Evolutionary conservation across 2,113 vertebrate species (phyloP).

Genomic region (Notothenia coriiceps): DNA sequence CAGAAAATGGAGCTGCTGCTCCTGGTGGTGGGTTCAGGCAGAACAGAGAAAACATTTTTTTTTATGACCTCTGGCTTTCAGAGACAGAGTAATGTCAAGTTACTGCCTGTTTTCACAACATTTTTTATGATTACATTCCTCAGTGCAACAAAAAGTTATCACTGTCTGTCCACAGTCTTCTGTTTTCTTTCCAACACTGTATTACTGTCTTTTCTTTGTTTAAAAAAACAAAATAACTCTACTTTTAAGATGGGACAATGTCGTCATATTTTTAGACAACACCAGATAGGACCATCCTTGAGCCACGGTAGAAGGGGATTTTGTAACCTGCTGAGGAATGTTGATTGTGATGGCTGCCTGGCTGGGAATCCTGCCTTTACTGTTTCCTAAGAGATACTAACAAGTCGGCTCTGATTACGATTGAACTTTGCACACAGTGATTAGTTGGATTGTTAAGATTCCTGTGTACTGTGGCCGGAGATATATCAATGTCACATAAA

Average conservation of each 20-base stretch:
- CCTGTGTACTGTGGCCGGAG: slow-evolving; percentile 65
- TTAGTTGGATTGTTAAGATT: slow-evolving; percentile 82
- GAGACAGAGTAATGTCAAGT: background rate
- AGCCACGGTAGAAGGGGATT: slow-evolving; percentile 52
- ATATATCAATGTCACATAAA: slow-evolving; percentile 69
- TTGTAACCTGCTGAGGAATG: slow-evolving; percentile 83
- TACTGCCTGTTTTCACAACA: background rate
- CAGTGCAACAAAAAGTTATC: background rate
- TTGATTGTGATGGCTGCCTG: slow-evolving; percentile 82
- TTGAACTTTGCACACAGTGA: slow-evolving; percentile 83
- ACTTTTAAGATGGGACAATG: slow-evolving; percentile 34
- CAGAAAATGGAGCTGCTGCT: slow-evolving; percentile 54
- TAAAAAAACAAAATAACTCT: background rate
- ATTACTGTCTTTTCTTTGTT: background rate
- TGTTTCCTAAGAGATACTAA: slow-evolving; percentile 84
- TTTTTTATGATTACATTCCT: slow-evolving; percentile 10
- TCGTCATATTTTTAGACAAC: slow-evolving; percentile 50
- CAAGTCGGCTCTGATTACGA: slow-evolving; percentile 74
- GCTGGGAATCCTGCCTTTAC: slow-evolving; percentile 78
- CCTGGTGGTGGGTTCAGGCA: slow-evolving; percentile 32
- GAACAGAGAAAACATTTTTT: background rate
- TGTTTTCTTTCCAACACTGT: background rate
- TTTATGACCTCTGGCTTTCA: slow-evolving; percentile 5
- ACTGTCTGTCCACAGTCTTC: background rate
- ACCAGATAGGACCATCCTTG: slow-evolving; percentile 61